phyloP scores from a whole-genome alignment of 64 coral and sea anemone species.

The Montipora foliosa region DNA sequence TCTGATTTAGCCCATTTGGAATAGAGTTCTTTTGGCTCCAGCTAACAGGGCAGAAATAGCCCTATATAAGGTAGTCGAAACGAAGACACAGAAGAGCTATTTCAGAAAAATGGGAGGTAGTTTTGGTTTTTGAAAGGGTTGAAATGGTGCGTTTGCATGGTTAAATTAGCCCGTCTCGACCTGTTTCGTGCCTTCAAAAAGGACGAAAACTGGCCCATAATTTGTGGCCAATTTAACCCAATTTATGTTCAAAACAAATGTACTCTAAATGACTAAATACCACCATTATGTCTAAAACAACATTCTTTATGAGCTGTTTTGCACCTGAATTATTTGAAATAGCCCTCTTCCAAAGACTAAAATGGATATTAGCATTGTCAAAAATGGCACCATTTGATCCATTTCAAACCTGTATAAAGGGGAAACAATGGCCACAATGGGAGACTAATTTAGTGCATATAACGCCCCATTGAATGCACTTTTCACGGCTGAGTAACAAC shows the following conservation, averaged over 20 bases:
- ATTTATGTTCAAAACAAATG: not conserved
- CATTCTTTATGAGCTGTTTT: not conserved
- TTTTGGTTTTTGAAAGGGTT: constrained; percentile 5
- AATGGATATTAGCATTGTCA: too few relatives aligned
- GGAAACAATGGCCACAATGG: too few relatives aligned
- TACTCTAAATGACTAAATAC: not conserved
- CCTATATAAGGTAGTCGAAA: not conserved
- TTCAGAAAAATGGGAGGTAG: not conserved
- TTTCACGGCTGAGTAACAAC: too few relatives aligned
- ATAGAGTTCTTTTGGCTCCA: not conserved
- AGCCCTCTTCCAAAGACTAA: not conserved
- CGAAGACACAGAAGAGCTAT: not conserved
- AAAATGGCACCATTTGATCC: too few relatives aligned
- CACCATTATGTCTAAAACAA: not conserved
- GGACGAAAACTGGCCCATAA: too few relatives aligned
- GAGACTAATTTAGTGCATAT: too few relatives aligned
- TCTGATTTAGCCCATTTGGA: not conserved
- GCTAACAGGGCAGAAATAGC: constrained; percentile 3
- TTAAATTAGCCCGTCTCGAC: not conserved
- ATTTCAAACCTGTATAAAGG: not conserved
- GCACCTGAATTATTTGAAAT: not conserved
- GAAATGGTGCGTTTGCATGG: constrained; percentile 7
- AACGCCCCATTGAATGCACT: too few relatives aligned
- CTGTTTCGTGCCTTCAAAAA: too few relatives aligned
- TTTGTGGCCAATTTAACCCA: too few relatives aligned